Conservation (phyloP, 2,888 invertebrate species). For the Philopedon plagiatum region DNA sequence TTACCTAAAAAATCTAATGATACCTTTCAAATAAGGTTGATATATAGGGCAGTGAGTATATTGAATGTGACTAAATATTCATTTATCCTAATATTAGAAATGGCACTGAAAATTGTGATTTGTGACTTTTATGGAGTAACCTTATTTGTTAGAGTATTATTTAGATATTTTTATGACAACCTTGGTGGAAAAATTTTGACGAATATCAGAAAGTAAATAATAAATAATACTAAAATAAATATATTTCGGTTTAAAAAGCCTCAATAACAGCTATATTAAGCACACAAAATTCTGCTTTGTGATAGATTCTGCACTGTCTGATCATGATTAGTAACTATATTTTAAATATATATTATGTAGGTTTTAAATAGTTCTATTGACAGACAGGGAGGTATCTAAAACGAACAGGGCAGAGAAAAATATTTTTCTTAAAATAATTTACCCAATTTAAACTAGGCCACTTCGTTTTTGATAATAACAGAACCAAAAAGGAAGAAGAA, state of each 20-base stretch:
- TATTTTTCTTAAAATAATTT: no score
- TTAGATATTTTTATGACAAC: conserved; percentile 13
- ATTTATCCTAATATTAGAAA: conserved; percentile 7
- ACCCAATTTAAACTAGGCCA: no score
- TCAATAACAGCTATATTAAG: neutral
- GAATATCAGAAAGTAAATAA: conserved; percentile 5
- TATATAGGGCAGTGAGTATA: conserved; percentile 13
- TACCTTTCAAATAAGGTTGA: conserved; percentile 23
- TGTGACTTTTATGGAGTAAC: conserved; percentile 11
- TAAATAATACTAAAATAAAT: conserved; percentile 16
- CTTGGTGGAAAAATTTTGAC: conserved; percentile 15
- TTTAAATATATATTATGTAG: no score
- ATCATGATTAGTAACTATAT: no score
- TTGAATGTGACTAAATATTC: conserved; percentile 3
- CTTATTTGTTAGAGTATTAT: conserved; percentile 31
- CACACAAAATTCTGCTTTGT: neutral
- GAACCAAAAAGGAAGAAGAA: no score
- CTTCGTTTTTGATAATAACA: no score
- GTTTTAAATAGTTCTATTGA: no score
- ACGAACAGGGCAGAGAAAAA: no score
- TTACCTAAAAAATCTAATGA: neutral
- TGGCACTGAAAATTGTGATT: conserved; percentile 24
- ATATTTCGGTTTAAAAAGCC: neutral
- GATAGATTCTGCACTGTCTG: no score
- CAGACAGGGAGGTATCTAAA: no score